Base-by-base conservation (phyloP, 2,888 invertebrate genomes). In the Volucella inanis region DNA sequence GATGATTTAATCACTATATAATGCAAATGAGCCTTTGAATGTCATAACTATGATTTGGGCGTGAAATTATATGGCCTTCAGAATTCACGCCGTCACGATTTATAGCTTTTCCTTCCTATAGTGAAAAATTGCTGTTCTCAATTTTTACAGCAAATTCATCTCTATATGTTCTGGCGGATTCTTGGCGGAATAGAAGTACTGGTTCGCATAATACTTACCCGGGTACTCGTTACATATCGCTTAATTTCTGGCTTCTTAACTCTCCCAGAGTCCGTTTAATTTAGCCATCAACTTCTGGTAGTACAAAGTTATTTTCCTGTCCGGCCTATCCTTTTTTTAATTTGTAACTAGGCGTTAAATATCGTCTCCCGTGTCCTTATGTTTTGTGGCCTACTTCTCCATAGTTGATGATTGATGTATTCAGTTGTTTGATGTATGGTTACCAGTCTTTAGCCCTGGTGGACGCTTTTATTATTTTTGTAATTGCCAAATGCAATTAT, bases 231-330 rank as follows among this genome's bases (percentile, higher is more conserved):
- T 9, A 2, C 8, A 6, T 11, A 43, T 11, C 2, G 12, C 43
- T 43, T 0, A 11, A 43, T 43, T 9, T 12, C 3, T 43, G 43
- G 6, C 43, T 43, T 43, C 12, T 1, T 12, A 43, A 43, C 12
- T 43, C 0, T 43, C 43, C 43, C 43, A 43, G 11, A 43, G 10
- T 4, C 12, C 43, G 38, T 38, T 8, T 55, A 38, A 11, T 12
- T 43, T 43, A 12, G 2, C 14, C 39, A 8, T 3, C 43, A 59
- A 18, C 41, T 59, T 59, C 57, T 59, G 57, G 41, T 14, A 59
- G 15, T 41, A 57, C 15, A 8, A 11, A 57, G 15, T 41, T 41
- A 9, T 57, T 10, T 18, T 57, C 15, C 57, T 39, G n/a, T 41
- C 15, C 2, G 57, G 57, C 8, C 18, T 39, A 57, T 9, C 41